phyloP scores from a whole-genome alignment of 1,140 invertebrate species.

The Papilio polyxenes region DNA sequence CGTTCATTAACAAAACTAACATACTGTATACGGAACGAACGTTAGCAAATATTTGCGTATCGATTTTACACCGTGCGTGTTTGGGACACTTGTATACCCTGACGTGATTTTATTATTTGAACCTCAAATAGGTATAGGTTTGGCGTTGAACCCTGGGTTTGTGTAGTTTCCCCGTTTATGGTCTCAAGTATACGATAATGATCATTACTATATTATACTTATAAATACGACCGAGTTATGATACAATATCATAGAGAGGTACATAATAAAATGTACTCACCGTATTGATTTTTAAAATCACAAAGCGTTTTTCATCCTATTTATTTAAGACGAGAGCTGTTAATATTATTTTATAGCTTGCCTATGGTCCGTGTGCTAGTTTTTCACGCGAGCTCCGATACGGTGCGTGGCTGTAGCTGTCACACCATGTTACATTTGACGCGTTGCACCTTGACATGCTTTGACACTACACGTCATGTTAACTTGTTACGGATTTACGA shows the following conservation, averaged over 20 bases:
- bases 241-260: too few relatives aligned
- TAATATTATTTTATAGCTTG: neutral
- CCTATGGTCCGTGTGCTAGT: neutral
- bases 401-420: neutral
- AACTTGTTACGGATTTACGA: neutral
- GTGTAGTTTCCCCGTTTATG: neutral
- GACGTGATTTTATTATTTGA: slow-evolving; percentile 15
- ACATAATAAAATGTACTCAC: too few relatives aligned
- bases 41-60: slow-evolving; percentile 25
- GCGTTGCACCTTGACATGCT: slow-evolving; percentile 16
- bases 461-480: neutral
- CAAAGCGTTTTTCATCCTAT: too few relatives aligned
- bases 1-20: slow-evolving; percentile 42
- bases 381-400: neutral
- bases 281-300: too few relatives aligned
- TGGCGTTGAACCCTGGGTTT: neutral
- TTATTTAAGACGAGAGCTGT: neutral
- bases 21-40: neutral
- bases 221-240: neutral
- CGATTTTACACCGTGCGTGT: slow-evolving; percentile 22
- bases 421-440: neutral
- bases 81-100: neutral
- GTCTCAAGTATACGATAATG: neutral
- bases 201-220: neutral
- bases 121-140: neutral